Base-by-base conservation (phyloP, 2,113 vertebrate species). In the Tamias sibiricus region DNA sequence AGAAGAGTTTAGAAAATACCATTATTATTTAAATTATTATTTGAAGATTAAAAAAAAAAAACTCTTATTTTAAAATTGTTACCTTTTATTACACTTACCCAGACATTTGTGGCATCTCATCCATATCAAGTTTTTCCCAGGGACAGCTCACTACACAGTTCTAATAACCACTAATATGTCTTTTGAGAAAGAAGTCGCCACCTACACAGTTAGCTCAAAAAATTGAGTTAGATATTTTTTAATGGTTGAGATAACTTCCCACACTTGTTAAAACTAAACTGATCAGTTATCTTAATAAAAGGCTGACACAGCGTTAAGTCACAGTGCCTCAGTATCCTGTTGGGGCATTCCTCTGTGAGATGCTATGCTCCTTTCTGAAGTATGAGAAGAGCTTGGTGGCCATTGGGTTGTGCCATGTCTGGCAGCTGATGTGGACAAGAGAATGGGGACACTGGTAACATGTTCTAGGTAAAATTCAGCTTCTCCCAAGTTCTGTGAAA, bases 31-130 rank as follows among this genome's bases (percentile, higher is more conserved):
- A 40, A 28, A 52, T 79, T 85, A 17, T 62, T 69, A 91, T 91
- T 88, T 69, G 30, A 76, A 74, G 82, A 57, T 75, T 26, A 90
- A 90, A 90, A 52, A 95, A 47, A 90, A 90, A 90, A 52, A 95
- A 47, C 35, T 44, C 44, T 66, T 86, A 44, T 64, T 79, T 93
- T 80, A 81, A 95, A 95, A 75, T 6, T 26, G 3, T 83, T 87
- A 11, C 22, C 35, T 93, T 91, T 82, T 86, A 44, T 80, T 32
- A 87, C n/a, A 91, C 0, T 11, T 86, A 59, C 26, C 26, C 40
- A 40, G 37, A 72, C 75, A 72, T 49, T 17, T 77, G 26, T 2
- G 59, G 4, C 20, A 42, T 79, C 54, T 86, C 90, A 64, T 44
- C 69, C n/a, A 68, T 44, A 80, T 76, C 14, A 52, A 1, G 12